Evolutionary conservation across 2,888 invertebrate species (phyloP), one percentile per base, ranked within the genome.

Genomic region (Bruchidius siliquastri): DNA sequence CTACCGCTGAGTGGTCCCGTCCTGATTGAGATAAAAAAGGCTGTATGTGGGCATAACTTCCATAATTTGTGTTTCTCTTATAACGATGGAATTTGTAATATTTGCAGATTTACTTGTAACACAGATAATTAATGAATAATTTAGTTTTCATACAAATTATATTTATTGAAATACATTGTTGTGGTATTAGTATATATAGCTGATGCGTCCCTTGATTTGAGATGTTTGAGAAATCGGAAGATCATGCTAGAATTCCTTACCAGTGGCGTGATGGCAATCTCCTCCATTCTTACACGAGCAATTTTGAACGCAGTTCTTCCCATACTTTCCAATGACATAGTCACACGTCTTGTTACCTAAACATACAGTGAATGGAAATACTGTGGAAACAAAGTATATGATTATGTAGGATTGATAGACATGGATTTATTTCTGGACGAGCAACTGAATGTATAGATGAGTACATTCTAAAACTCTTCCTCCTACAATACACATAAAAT

Each of bases 241-340:
- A 3, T 30, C 20, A 20, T 22, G 26, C 70, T 21, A 66, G 26
- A 22, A 30, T 30, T 20, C 6, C 32, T 67, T 72, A 88, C 98
- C 98, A 68, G 93, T 94, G 21, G 94, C 92, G 78, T 96, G 96
- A 86, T 97, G 94, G 84, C 98, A 98, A 80, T 94, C 93, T 0
- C 95, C 97, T 20, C 94, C 95, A 83, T 96, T 94, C 83, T 92
- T 84, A 72, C 98, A 98, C 75, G 89, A 89, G 84, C 98, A 98
- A 75, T 89, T 91, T 74, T 91, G 87, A 30, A 87, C 86, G 81
- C 97, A 97, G 76, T 92, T 90, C 68, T 89, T 88, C 0, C 97
- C 97, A 84, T 89, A 96, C 0, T 90, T 91, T 67, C 93, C 93
- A 8, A 92, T 88, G 0, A 95, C 91, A 70, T 95, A 94, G 85